Conservation (phyloP, 2,888 invertebrate species). For the Phengaris alcon region DNA sequence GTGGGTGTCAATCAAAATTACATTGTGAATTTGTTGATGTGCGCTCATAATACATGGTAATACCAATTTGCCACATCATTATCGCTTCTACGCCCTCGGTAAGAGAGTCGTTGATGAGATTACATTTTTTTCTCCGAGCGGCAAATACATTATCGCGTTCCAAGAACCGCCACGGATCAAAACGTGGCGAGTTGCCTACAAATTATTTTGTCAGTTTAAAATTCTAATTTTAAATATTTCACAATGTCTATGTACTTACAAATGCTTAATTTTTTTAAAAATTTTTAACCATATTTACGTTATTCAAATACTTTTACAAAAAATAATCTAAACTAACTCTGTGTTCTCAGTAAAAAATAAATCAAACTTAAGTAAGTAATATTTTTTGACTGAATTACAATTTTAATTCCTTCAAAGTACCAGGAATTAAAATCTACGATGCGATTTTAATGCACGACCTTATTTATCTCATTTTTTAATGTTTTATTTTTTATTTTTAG, state of each 20-base stretch:
- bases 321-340: too few species aligned
- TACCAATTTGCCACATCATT: slow-evolving; percentile 48
- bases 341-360: not conserved
- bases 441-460: slow-evolving; percentile 13
- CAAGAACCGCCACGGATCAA: slow-evolving; percentile 61
- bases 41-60: slow-evolving; percentile 48
- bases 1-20: slow-evolving; percentile 79
- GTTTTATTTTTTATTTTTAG: slow-evolving; percentile 11
- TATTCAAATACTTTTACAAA: too few species aligned
- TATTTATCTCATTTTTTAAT: slow-evolving; percentile 15
- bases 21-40: slow-evolving; percentile 63
- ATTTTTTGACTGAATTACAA: not conserved
- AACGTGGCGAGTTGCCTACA: slow-evolving; percentile 55
- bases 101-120: slow-evolving; percentile 29
- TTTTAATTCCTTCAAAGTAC: not conserved
- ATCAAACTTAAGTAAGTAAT: not conserved
- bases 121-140: slow-evolving; percentile 29
- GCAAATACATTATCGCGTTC: slow-evolving; percentile 54
- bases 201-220: slow-evolving; percentile 45
- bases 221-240: slow-evolving; percentile 31
- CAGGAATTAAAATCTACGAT: not conserved
- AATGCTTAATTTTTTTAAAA: not conserved
- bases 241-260: not conserved
- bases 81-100: slow-evolving; percentile 46
- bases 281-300: too few species aligned